A percentile compares a stretch with the other conserved stretches of the same genome.
phyloP scores from a whole-genome alignment of 2,113 vertebrate species.

The Piprites chloris region DNA sequence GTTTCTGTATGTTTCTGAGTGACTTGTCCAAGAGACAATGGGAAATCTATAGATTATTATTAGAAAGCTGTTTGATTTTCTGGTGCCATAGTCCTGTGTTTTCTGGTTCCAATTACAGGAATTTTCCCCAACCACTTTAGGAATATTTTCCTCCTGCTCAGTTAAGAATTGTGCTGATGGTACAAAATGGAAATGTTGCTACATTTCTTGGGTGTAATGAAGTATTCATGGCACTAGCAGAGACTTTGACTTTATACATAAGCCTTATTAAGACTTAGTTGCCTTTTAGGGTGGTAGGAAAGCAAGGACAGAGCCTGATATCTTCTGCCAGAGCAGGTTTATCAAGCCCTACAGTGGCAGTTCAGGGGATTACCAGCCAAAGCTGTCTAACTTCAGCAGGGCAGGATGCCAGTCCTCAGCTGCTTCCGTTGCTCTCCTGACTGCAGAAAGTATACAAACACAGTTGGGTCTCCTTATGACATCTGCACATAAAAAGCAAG shows the following conservation, averaged over 20 bases:
- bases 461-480: neutral
- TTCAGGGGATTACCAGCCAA: neutral
- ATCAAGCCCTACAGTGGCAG: neutral
- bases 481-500: neutral
- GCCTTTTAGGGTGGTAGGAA: conserved; percentile 22
- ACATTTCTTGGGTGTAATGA: neutral
- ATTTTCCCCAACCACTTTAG: neutral
- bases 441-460: rapidly evolving
- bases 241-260: neutral
- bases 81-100: neutral
- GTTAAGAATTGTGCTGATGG: neutral
- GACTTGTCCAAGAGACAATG: neutral
- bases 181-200: neutral
- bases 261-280: conserved; percentile 49
- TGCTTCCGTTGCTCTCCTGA: neutral
- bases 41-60: neutral
- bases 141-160: neutral
- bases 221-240: conserved; percentile 29
- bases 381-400: neutral
- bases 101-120: neutral
- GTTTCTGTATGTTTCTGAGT: neutral
- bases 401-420: neutral
- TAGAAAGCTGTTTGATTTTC: neutral
- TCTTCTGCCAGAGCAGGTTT: neutral
- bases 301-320: neutral